phyloP scores from a whole-genome alignment of 2,113 vertebrate species.

The Nasalis larvatus region DNA sequence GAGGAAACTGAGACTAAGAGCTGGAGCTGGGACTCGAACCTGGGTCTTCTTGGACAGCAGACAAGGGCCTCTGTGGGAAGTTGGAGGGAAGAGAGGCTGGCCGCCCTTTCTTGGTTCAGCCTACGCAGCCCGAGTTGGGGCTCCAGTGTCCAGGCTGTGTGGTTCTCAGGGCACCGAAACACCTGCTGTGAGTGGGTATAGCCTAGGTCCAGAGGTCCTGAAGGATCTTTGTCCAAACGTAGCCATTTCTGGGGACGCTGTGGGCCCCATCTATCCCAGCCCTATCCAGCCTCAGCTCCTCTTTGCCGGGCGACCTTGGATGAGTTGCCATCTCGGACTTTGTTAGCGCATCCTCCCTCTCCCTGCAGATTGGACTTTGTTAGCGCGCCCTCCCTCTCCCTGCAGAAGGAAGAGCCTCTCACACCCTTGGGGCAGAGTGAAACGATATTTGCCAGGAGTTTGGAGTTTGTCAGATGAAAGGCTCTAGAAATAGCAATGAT shows the following conservation, averaged over 20 bases:
- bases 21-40: background rate
- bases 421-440: background rate
- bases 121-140: accelerated
- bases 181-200: background rate
- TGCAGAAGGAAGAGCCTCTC: background rate
- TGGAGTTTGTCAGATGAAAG: background rate
- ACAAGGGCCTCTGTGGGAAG: background rate
- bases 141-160: accelerated
- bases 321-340: background rate
- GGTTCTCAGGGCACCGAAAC: background rate
- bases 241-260: background rate
- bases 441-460: background rate
- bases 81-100: background rate
- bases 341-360: background rate
- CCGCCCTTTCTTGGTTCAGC: background rate
- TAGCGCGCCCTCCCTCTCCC: background rate
- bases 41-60: background rate
- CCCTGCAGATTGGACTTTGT: background rate
- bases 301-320: background rate
- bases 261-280: background rate
- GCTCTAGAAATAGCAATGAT: background rate
- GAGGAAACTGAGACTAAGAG: background rate
- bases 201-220: background rate
- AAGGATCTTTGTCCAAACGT: background rate
- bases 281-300: background rate